Evolutionary conservation across 2,888 invertebrate genomes (phyloP).

Genomic region (Lasioglossum malachurum): DNA sequence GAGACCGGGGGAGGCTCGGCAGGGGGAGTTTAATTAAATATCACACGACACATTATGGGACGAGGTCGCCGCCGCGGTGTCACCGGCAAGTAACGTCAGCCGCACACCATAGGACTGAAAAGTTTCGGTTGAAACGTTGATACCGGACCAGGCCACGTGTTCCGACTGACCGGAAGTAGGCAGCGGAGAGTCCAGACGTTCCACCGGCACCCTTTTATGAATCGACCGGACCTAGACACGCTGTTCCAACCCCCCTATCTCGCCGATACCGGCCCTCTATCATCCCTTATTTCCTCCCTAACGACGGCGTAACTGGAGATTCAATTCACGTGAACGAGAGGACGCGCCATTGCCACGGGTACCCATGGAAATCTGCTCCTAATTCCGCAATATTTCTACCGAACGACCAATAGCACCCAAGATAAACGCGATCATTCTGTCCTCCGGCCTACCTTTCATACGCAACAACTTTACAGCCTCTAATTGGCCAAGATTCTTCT

Average conservation of each 20-base stretch:
- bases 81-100: slow-evolving; percentile 71
- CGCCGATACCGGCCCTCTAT: not conserved
- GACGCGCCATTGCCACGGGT: slow-evolving; percentile 22
- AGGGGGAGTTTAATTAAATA: slow-evolving; percentile 80
- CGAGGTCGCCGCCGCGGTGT: slow-evolving; percentile 57
- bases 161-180: slow-evolving; percentile 16
- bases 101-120: slow-evolving; percentile 63
- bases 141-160: slow-evolving; percentile 8
- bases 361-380: slow-evolving; percentile 46
- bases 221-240: slow-evolving; percentile 46
- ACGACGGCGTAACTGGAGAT: slow-evolving; percentile 54
- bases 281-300: slow-evolving; percentile 29
- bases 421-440: slow-evolving; percentile 9
- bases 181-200: slow-evolving; percentile 54
- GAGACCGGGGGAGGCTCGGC: slow-evolving; percentile 21
- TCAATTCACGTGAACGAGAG: slow-evolving; percentile 52
- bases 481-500: not conserved
- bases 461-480: not conserved
- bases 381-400: slow-evolving; percentile 45
- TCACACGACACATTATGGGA: slow-evolving; percentile 79
- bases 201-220: slow-evolving; percentile 57
- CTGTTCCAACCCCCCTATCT: slow-evolving; percentile 16
- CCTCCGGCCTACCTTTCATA: not conserved
- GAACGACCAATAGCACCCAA: slow-evolving; percentile 17
- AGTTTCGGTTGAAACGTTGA: slow-evolving; percentile 57